Evolutionary conservation across 2,113 vertebrate genomes (phyloP).

Genomic region (Pteronura brasiliensis): DNA sequence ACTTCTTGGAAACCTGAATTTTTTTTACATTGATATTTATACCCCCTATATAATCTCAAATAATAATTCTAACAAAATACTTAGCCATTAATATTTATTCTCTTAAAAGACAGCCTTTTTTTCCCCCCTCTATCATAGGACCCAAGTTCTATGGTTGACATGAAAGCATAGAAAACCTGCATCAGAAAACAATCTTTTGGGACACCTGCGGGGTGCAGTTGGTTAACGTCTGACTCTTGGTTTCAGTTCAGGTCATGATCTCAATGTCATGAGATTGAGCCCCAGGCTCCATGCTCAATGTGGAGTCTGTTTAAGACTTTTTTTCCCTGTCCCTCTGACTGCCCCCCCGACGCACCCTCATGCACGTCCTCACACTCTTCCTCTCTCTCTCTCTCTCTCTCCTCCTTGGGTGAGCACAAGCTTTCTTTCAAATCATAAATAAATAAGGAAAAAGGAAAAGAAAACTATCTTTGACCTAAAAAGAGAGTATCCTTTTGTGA

Average conservation of each 20-base stretch:
- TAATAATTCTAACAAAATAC: conserved; percentile 30
- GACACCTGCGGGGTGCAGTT: background rate
- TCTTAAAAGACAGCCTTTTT: background rate
- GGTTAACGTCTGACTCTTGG: background rate
- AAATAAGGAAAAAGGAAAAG: background rate
- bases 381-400: background rate
- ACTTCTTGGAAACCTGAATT: conserved; percentile 22
- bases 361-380: background rate
- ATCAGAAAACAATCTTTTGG: background rate
- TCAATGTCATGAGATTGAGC: background rate
- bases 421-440: background rate
- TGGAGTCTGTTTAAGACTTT: background rate
- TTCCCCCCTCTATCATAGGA: background rate
- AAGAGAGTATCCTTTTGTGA: background rate
- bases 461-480: background rate
- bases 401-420: too few relatives aligned
- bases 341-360: too few relatives aligned
- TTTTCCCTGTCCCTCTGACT: background rate
- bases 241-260: background rate
- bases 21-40: conserved; percentile 36
- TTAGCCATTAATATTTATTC: background rate
- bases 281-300: background rate
- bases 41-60: background rate
- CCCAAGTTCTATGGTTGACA: background rate
- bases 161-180: conserved; percentile 22